Percentiles rank a stretch among this genome's conserved stretches.
Conservation (phyloP, 2,113 vertebrate genomes). For the Neolamprologus cancellatus region DNA sequence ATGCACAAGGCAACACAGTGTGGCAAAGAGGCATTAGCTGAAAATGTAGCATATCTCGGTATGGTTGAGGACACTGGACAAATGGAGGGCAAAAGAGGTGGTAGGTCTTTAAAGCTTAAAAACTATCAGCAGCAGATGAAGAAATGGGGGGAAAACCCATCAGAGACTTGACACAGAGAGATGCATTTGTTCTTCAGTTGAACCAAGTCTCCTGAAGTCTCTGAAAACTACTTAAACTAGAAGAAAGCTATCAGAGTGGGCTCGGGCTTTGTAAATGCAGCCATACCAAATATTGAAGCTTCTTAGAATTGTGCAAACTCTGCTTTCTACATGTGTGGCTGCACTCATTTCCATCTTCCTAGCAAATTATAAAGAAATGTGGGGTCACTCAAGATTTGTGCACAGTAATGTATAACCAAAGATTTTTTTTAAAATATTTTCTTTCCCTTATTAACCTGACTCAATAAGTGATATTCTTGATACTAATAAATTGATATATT, state of each 20-base stretch:
- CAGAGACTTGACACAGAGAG: background rate
- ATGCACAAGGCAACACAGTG: fast-evolving
- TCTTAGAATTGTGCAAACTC: background rate
- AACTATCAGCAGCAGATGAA: background rate
- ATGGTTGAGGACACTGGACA: background rate
- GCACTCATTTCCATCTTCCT: background rate
- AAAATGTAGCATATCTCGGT: background rate
- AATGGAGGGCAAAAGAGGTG: background rate
- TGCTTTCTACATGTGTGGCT: background rate
- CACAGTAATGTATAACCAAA: background rate
- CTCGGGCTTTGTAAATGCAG: fast-evolving
- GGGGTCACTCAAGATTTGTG: background rate
- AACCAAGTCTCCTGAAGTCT: background rate
- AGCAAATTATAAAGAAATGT: background rate
- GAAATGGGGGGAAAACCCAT: fast-evolving
- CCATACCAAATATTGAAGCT: background rate
- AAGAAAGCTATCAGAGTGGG: background rate
- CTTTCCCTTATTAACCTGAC: background rate
- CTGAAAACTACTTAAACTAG: background rate
- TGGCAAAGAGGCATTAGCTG: background rate
- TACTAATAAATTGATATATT: background rate
- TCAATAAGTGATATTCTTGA: background rate
- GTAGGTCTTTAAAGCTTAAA: too few species aligned
- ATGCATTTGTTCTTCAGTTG: background rate
- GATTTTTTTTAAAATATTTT: fast-evolving